phyloP scores from a whole-genome alignment of 2,797 vertebrate species.

The Mus spretus region DNA sequence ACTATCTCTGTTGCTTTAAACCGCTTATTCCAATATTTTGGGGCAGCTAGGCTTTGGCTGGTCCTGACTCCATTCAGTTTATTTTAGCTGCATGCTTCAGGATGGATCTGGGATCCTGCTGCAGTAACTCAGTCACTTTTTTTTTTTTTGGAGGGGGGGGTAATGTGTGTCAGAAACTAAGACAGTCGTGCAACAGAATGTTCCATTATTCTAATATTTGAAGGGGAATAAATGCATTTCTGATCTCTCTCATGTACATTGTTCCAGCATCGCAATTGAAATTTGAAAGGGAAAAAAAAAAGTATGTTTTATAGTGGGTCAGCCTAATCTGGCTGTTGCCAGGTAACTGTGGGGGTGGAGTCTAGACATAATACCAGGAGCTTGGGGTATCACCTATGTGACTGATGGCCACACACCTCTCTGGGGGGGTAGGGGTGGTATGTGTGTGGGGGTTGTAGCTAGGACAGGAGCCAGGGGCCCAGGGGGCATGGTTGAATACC shows the following conservation, averaged over 20 bases:
- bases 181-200: constrained; percentile 80
- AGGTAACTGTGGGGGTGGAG: too few relatives aligned
- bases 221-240: constrained; percentile 85
- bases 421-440: too few relatives aligned
- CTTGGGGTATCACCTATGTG: too few relatives aligned
- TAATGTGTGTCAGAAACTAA: neutral
- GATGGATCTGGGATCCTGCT: neutral
- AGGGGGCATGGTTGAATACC: too few relatives aligned
- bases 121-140: neutral
- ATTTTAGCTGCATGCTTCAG: neutral
- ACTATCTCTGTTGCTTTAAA: neutral
- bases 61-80: neutral
- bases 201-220: constrained; percentile 87
- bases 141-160: too few relatives aligned
- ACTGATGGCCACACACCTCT: too few relatives aligned
- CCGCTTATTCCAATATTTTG: neutral
- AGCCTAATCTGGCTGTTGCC: too few relatives aligned
- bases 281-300: constrained; percentile 57
- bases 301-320: neutral
- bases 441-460: too few relatives aligned
- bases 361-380: too few relatives aligned
- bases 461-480: too few relatives aligned
- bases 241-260: constrained; percentile 68
- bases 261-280: constrained; percentile 72
- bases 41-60: neutral